Conservation (phyloP, 2,113 vertebrate species). For the Dromiciops gliroides region DNA sequence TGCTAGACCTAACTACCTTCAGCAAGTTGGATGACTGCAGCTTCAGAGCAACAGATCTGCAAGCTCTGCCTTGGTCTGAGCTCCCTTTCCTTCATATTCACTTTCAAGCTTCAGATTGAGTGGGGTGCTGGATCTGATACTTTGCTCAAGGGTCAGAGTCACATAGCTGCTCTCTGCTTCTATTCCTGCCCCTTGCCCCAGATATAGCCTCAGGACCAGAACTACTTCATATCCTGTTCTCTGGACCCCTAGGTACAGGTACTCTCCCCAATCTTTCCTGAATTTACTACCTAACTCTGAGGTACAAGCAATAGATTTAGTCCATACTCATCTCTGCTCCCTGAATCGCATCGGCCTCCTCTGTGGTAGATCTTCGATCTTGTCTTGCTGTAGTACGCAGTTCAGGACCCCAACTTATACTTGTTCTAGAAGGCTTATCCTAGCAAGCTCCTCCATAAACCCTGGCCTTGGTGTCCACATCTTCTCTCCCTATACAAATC, state of each 20-base stretch:
- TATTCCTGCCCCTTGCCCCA: background rate
- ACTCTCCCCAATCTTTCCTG: background rate
- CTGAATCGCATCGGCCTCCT: background rate
- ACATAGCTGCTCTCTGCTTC: background rate
- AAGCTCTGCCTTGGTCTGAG: background rate
- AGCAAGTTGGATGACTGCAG: too few species aligned
- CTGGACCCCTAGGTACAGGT: background rate
- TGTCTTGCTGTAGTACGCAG: background rate
- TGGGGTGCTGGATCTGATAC: background rate
- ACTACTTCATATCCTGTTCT: background rate
- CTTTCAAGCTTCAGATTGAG: background rate
- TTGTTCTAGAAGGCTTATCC: background rate
- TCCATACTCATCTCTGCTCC: background rate
- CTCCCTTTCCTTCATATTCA: background rate
- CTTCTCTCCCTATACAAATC: background rate
- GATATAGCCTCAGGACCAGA: background rate
- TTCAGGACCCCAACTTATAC: background rate
- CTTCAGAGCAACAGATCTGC: too few species aligned
- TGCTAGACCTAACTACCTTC: background rate
- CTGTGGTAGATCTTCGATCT: background rate
- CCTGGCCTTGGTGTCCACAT: too few species aligned
- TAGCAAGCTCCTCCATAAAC: too few species aligned
- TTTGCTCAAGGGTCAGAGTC: background rate
- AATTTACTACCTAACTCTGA: background rate
- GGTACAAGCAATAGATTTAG: background rate